phyloP scores from a whole-genome alignment of 2,797 vertebrate species.

The Gadopsis bispinosus region DNA sequence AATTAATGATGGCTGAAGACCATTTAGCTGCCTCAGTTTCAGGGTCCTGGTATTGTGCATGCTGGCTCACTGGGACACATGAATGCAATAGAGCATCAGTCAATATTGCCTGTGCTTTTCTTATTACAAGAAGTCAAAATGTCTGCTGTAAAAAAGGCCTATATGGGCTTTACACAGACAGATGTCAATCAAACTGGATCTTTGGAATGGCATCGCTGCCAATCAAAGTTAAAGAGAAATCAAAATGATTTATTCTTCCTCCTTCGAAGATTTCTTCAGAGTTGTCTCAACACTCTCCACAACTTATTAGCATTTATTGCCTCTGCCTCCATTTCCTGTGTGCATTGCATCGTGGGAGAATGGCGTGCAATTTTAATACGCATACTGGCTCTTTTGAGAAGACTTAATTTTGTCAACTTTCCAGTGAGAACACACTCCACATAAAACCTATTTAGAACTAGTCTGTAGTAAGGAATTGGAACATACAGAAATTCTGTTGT shows the following conservation, averaged over 20 bases:
- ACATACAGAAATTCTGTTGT: background rate
- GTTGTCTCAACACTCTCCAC: background rate
- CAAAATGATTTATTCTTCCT: background rate
- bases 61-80: background rate
- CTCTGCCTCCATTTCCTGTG: background rate
- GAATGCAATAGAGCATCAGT: background rate
- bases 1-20: background rate
- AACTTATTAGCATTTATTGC: background rate
- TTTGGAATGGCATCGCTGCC: background rate
- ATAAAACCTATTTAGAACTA: slow-evolving; percentile 11
- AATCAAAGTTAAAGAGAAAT: background rate
- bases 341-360: background rate
- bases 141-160: background rate
- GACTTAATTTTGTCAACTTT: slow-evolving; percentile 23
- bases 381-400: background rate
- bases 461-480: background rate
- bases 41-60: background rate
- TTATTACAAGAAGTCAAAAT: background rate
- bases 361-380: background rate
- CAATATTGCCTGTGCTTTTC: background rate
- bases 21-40: background rate
- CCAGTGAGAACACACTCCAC: slow-evolving; percentile 17
- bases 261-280: background rate
- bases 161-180: background rate
- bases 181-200: background rate